phyloP scores from a whole-genome alignment of 2,888 invertebrate species.

The Tiliacea aurago region DNA sequence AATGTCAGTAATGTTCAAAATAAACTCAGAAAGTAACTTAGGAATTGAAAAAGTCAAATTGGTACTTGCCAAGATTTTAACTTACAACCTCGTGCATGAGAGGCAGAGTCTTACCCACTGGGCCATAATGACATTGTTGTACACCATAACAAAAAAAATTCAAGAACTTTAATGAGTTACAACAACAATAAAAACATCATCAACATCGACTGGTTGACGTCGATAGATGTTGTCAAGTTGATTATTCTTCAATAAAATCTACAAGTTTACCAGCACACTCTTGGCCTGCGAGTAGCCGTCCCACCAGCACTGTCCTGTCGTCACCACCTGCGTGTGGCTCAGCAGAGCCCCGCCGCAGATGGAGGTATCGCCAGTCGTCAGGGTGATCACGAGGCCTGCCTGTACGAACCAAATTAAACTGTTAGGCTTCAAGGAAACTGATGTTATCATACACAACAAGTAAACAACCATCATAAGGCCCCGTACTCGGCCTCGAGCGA shows the following conservation, averaged over 20 bases:
- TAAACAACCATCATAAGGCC: neutral
- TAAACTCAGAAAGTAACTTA: no score
- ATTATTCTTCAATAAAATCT: neutral
- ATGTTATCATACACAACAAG: neutral
- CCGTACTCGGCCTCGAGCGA: neutral
- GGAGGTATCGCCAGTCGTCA: constrained; percentile 54
- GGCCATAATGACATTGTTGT: no score
- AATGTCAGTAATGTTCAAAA: no score
- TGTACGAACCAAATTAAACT: constrained; percentile 1
- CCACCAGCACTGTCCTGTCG: constrained; percentile 70
- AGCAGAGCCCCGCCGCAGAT: constrained; percentile 65
- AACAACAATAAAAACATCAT: no score
- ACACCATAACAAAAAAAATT: no score
- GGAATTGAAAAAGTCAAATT: no score
- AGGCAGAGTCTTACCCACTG: no score
- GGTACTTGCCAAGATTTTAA: no score
- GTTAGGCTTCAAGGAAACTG: neutral
- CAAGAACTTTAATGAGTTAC: no score
- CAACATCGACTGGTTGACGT: neutral
- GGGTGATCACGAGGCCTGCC: constrained; percentile 64
- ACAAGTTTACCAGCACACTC: constrained; percentile 10
- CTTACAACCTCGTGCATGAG: no score
- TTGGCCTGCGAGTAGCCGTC: constrained; percentile 60
- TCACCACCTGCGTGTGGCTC: constrained; percentile 59
- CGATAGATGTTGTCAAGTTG: neutral